These are phyloP conservation scores for Muraenolepis orangiensis DNA, from an alignment of 2,797 vertebrate genomes.

Conservation along the genomic window DNA sequence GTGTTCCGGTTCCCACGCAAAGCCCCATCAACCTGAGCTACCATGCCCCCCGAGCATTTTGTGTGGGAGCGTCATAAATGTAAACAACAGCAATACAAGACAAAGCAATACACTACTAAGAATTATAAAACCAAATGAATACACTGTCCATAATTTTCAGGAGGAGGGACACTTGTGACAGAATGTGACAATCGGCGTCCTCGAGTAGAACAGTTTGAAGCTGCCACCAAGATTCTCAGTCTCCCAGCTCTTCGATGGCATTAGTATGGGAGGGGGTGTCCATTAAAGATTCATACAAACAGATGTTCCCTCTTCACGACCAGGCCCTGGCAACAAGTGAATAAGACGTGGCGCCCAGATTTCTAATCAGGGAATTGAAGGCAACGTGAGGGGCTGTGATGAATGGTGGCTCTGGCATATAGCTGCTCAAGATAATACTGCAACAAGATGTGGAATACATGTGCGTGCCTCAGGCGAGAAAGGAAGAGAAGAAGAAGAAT, in stretches of 20 bases:
- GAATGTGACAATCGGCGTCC: slow-evolving; percentile 56
- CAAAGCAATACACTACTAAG: no score
- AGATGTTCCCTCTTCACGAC: slow-evolving; percentile 66
- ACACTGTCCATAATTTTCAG: slow-evolving; percentile 3
- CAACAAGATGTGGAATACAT: not conserved
- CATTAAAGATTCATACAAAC: no score
- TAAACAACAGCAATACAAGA: no score
- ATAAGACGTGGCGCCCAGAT: slow-evolving; percentile 42
- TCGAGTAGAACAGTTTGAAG: slow-evolving; percentile 46
- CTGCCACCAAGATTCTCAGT: no score
- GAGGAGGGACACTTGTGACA: no score
- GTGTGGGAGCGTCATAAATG: no score
- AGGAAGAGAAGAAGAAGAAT: not conserved
- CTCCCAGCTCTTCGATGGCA: no score
- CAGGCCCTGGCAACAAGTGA: slow-evolving; percentile 36
- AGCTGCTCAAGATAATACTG: not conserved
- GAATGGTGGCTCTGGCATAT: not conserved
- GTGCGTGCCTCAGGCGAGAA: not conserved
- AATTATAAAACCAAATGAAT: no score
- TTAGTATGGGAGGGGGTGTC: no score
- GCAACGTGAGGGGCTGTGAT: slow-evolving; percentile 11
- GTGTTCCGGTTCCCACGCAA: no score
- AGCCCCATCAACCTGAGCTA: no score
- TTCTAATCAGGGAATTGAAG: slow-evolving; percentile 48
- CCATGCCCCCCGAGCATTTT: no score